Percentiles rank a stretch among this genome's conserved stretches.
phyloP scores from a whole-genome alignment of 2,797 vertebrate species.

The Sebastes cheni region DNA sequence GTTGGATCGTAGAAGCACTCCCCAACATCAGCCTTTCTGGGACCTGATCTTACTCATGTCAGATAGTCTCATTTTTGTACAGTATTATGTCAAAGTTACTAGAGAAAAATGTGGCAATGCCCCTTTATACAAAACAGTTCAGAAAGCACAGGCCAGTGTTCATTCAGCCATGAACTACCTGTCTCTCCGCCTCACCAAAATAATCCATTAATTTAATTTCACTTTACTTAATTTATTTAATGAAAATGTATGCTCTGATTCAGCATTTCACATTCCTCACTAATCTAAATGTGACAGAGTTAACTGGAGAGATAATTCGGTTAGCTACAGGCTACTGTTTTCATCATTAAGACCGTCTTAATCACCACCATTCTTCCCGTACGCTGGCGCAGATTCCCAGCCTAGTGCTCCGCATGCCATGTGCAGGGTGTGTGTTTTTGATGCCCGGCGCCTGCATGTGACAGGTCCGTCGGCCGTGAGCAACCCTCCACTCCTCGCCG shows the following conservation, averaged over 20 bases:
- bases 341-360: conserved; percentile 67
- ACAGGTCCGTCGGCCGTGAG: conserved; percentile 72
- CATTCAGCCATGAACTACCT: conserved; percentile 47
- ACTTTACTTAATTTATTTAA: conserved; percentile 60
- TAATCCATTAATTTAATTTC: conserved; percentile 61
- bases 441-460: conserved; percentile 78
- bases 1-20: conserved; percentile 44
- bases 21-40: conserved; percentile 30
- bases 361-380: conserved; percentile 61
- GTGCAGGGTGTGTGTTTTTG: conserved; percentile 69
- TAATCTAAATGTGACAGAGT: conserved; percentile 66
- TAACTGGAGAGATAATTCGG: conserved; percentile 69
- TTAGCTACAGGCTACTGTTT: conserved; percentile 76
- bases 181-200: conserved; percentile 51
- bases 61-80: conserved; percentile 16
- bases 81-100: background rate
- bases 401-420: conserved; percentile 61
- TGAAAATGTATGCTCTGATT: conserved; percentile 64
- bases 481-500: conserved; percentile 62
- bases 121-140: background rate
- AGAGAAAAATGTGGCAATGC: background rate
- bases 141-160: conserved; percentile 14
- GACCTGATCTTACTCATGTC: conserved; percentile 30
- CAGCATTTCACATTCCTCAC: conserved; percentile 60
- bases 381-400: conserved; percentile 62